phyloP scores from a whole-genome alignment of 2,888 invertebrate genomes.

The Agrotis segetum region DNA sequence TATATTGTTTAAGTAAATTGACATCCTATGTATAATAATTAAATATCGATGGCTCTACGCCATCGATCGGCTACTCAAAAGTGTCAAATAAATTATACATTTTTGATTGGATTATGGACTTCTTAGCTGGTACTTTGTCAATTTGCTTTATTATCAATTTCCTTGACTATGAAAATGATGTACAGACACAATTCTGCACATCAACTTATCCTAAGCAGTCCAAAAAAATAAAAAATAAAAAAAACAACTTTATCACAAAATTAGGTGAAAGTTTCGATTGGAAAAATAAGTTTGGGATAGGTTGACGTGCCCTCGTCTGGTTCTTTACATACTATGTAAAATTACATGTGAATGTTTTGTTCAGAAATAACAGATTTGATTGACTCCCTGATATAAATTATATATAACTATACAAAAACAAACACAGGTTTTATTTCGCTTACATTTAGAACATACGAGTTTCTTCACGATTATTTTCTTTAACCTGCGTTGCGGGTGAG shows the following conservation, averaged over 20 bases:
- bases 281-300: no score
- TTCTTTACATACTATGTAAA: background rate
- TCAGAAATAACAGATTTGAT: constrained; percentile 10
- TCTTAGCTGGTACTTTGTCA: background rate
- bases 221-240: no score
- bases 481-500: no score
- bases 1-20: background rate
- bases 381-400: constrained; percentile 9
- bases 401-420: constrained; percentile 16
- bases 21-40: background rate
- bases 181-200: background rate
- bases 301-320: no score
- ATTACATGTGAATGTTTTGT: constrained; percentile 25
- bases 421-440: constrained; percentile 13
- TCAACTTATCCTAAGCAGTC: no score
- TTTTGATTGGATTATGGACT: background rate
- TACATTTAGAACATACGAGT: background rate
- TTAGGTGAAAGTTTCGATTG: no score
- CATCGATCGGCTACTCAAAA: background rate
- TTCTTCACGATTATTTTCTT: background rate
- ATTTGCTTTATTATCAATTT: background rate
- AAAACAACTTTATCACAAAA: no score
- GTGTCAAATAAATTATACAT: background rate
- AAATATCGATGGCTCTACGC: no score
- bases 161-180: background rate